Conservation (phyloP, 1,140 invertebrate species). For the Musca vetustissima region DNA sequence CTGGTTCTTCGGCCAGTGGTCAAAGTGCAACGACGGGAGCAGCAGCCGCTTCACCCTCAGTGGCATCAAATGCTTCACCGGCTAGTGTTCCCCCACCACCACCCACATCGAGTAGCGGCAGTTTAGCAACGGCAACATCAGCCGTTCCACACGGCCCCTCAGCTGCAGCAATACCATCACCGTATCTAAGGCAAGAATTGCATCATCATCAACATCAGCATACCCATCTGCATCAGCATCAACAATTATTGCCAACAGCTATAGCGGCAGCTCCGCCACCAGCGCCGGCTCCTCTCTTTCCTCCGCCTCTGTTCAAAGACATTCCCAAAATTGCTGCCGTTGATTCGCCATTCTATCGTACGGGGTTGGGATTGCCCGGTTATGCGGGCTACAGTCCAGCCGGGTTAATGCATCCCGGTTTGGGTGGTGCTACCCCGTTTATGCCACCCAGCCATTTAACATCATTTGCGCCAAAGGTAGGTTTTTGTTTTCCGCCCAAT, state of each 20-base stretch:
- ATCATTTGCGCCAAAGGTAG: slow-evolving; percentile 89
- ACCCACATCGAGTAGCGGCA: neutral
- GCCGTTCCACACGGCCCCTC: neutral
- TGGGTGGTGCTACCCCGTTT: slow-evolving; percentile 74
- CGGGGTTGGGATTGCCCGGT: slow-evolving; percentile 67
- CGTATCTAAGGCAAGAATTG: slow-evolving; percentile 80
- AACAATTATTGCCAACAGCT: slow-evolving; percentile 66
- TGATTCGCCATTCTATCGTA: slow-evolving; percentile 77
- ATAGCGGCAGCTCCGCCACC: slow-evolving; percentile 61
- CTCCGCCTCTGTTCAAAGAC: slow-evolving; percentile 74
- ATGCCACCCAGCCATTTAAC: slow-evolving; percentile 76
- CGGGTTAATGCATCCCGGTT: slow-evolving; percentile 72
- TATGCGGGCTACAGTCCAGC: slow-evolving; percentile 78
- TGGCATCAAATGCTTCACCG: neutral
- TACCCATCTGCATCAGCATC: slow-evolving; percentile 87
- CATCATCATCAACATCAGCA: slow-evolving; percentile 91
- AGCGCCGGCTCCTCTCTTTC: slow-evolving; percentile 57
- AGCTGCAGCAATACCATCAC: slow-evolving; percentile 44
- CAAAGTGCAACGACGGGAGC: neutral
- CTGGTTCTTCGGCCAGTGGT: slow-evolving; percentile 46
- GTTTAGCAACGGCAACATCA: neutral
- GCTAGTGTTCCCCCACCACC: neutral
- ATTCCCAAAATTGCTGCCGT: slow-evolving; percentile 79
- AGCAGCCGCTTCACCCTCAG: no score
- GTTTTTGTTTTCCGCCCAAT: slow-evolving; percentile 21